phyloP scores from a whole-genome alignment of 2,113 vertebrate species.

The Diadophis punctatus region DNA sequence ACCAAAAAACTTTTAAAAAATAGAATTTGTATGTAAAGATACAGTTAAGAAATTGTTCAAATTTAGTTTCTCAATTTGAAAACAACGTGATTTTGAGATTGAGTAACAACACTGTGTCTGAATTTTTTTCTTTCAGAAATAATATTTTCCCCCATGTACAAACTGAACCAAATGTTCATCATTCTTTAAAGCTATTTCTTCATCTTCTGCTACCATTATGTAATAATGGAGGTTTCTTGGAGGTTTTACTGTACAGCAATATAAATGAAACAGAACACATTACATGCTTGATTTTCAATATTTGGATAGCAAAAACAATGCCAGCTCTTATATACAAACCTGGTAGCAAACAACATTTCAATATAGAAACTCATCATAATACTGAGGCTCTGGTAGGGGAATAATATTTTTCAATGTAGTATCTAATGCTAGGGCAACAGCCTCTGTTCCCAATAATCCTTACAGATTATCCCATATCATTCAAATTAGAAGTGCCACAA shows the following conservation, averaged over 20 bases:
- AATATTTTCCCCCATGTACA: neutral
- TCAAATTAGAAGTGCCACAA: conserved; percentile 28
- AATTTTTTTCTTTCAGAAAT: neutral
- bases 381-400: neutral
- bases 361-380: neutral
- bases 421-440: conserved; percentile 2
- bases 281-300: neutral
- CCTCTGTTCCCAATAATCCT: conserved; percentile 29
- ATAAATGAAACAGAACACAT: neutral
- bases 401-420: neutral
- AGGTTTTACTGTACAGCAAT: neutral
- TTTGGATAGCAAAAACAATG: neutral
- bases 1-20: neutral
- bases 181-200: neutral
- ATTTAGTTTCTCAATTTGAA: neutral
- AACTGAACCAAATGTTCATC: neutral
- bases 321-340: neutral
- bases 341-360: neutral
- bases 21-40: neutral
- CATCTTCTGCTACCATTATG: neutral
- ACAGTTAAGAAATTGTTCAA: neutral
- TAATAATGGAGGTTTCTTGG: neutral
- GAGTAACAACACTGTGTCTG: neutral
- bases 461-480: conserved; percentile 35
- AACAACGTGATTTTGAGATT: neutral